Percentiles rank a stretch among this genome's conserved stretches.
phyloP scores from a whole-genome alignment of 1,140 invertebrate genomes.

The Tetramorium simillimum region DNA sequence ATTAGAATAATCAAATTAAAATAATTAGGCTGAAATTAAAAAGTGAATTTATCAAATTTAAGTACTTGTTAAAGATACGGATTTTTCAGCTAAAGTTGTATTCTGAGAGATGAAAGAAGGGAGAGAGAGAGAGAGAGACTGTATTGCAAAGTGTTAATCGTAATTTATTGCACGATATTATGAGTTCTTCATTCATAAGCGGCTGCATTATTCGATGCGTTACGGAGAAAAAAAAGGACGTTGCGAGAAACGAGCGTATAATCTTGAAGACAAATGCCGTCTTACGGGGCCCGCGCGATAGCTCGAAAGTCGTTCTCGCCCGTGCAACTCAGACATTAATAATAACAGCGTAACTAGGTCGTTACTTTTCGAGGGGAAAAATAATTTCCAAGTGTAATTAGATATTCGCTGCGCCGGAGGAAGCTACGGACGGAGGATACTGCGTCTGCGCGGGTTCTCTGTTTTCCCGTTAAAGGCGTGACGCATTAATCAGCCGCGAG shows the following conservation, averaged over 20 bases:
- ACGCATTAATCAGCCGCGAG: constrained; percentile 72
- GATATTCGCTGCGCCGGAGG: constrained; percentile 52
- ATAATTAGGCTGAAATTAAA: constrained; percentile 5
- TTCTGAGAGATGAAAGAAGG: background rate
- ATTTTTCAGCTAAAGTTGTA: background rate
- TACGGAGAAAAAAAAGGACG: constrained; percentile 18
- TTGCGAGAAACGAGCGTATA: constrained; percentile 52
- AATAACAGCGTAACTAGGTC: constrained; percentile 61
- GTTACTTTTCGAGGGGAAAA: constrained; percentile 55
- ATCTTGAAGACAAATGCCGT: constrained; percentile 54
- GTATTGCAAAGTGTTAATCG: constrained; percentile 2
- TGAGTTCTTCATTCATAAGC: constrained; percentile 23
- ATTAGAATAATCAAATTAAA: constrained; percentile 24
- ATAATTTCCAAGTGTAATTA: constrained; percentile 65
- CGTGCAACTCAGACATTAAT: constrained; percentile 60
- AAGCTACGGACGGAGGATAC: background rate
- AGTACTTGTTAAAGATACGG: background rate
- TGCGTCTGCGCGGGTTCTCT: constrained; percentile 22
- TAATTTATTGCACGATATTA: constrained; percentile 35
- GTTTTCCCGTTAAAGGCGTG: constrained; percentile 48
- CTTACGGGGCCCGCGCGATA: constrained; percentile 48
- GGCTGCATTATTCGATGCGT: constrained; percentile 37
- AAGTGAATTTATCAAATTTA: constrained; percentile 12
- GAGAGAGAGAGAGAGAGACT: too few species aligned
- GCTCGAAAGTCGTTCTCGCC: constrained; percentile 60